phyloP scores from a whole-genome alignment of 2,113 vertebrate genomes.

The Cyrtonyx montezumae region DNA sequence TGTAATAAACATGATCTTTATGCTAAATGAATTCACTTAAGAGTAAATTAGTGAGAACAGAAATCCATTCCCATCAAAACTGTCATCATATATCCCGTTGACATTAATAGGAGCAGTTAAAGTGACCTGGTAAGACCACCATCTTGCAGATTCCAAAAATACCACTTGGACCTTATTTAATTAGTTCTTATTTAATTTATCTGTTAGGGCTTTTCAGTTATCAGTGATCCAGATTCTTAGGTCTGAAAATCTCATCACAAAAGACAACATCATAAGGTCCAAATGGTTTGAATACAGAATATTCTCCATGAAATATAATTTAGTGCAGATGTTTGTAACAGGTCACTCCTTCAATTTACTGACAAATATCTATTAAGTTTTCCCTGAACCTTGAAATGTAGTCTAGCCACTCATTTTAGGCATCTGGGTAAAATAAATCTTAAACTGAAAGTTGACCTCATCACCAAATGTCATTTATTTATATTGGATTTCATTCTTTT shows the following conservation, averaged over 20 bases:
- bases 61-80: background rate
- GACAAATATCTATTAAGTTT: conserved; percentile 6
- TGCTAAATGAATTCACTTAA: background rate
- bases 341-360: background rate
- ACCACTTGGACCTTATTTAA: background rate
- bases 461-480: conserved; percentile 62
- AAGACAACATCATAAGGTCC: background rate
- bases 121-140: background rate
- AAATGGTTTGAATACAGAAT: background rate
- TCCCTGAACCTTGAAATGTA: background rate
- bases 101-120: background rate
- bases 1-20: background rate
- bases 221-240: background rate
- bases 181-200: background rate
- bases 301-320: background rate
- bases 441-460: conserved; percentile 49
- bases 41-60: background rate
- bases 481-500: conserved; percentile 41
- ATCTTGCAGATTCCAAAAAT: background rate
- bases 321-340: background rate
- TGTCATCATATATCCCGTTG: background rate
- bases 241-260: background rate
- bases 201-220: background rate
- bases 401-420: conserved; percentile 33
- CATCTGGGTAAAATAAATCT: conserved; percentile 53